Base-by-base conservation (phyloP, 2,888 invertebrate species). In the Scaptomyza reducta region DNA sequence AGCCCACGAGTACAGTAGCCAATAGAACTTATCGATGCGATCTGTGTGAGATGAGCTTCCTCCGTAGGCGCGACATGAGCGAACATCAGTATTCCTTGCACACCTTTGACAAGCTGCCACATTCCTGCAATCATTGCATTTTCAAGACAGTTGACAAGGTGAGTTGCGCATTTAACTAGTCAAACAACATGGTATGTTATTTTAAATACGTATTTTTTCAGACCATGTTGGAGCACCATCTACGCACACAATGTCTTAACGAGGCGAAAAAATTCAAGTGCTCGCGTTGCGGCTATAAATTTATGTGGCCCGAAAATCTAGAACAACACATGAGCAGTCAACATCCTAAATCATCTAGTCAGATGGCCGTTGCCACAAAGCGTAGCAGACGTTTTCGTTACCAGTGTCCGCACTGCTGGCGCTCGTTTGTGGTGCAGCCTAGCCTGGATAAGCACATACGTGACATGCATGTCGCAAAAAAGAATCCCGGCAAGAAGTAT, bases 351-450 rank as follows among this genome's bases (percentile, higher is more conserved):
- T 42, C 62, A 6, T 47, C 49, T 5, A 77, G 25, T 45, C 29
- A 46, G 16, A 22, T 55, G 9, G 38, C 53, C 0, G 54, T 60
- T 7, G 40, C 89, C 93, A 94, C 0, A 94, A 95, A 84, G 13
- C 55, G 79, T 9, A 80, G 70, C 42, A 38, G 81, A 13, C 76
- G 81, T 11, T 81, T 84, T 38, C 56, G 81, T 41, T 90, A 95
- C 94, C 74, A 95, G 94, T 90, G 95, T 94, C 87, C 91, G 94
- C 66, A 94, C 93, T 94, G 94, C 80, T 94, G 94, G 10, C 91
- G 93, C 3, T 88, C 87, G 6, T 89, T 88, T 64, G 82, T 83
- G 5, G 74, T 83, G 3, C 80, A 86, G 38, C 74, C 78, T 16
- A 85, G 89, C 44, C 41, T 83, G 6, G 85, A 87, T 38, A 89